Evolutionary conservation across 1,140 invertebrate species (phyloP), one percentile per base, ranked within the genome.

Genomic region (Drosophila mayri): DNA sequence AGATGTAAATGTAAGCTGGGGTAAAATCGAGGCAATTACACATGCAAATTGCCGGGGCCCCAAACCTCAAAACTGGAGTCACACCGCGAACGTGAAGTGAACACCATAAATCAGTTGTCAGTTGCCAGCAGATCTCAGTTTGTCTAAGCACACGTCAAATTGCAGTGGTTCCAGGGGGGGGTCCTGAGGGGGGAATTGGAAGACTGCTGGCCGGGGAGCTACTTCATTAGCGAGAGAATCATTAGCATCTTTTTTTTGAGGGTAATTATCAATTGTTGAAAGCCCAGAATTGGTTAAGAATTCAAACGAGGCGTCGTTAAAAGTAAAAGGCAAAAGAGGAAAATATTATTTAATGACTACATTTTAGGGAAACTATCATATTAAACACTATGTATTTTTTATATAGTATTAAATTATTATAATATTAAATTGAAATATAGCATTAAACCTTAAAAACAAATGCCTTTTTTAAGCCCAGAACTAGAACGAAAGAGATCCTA

Each of bases 71-170:
- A 59, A 66, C 63, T 67, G 43, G 54, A 81, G 71, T 61, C 25
- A 25, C 25, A 25, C 63, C 63, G 64, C 66, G 63, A 54, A 44
- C 47, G 64, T 40, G 32, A 54, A 44, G 58, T 61, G 46, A 63
- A 44, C 28, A 77, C 58, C 65, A 78, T 78, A 78, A 78, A 78
- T 78, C 76, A 78, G 59, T 46, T 77, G 76, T 71, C 76, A 78
- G 66, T 76, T 44, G 47, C 54, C 47, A 43, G n/a, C 41, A 67
- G 62, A 70, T 70, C 43, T 71, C 47, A 38, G 57, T 81, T 81
- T 63, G 65, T 66, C 70, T 41, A 60, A 73, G 70, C 44, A 72
- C 41, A 72, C 66, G 37, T 72, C 66, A 41, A 72, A 50, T 50
- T 73, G 44, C 67, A 72, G 22, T 73, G 22, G 43, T 65, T 9